phyloP scores from a whole-genome alignment of 1,140 invertebrate species.

The Ceratosolen fusciceps region DNA sequence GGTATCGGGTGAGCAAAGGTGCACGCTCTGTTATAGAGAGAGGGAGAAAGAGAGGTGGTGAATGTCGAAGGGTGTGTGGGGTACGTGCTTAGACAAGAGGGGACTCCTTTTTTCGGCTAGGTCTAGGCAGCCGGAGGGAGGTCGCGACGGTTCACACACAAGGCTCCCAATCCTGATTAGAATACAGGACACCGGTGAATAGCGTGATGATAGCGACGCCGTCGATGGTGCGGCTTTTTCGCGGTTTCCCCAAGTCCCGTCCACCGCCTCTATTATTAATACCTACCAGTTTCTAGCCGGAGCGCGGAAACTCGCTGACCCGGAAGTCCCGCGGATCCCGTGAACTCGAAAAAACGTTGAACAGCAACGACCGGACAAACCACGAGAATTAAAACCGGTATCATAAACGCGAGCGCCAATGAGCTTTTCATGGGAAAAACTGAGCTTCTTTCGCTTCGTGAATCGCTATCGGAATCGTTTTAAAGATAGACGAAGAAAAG shows the following conservation, averaged over 20 bases:
- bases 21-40: neutral
- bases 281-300: constrained; percentile 31
- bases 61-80: neutral
- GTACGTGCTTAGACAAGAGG: constrained; percentile 22
- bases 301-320: constrained; percentile 34
- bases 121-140: constrained; percentile 54
- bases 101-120: constrained; percentile 42
- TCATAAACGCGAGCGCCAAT: neutral
- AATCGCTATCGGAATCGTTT: constrained; percentile 14
- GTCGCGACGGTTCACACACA: constrained; percentile 68
- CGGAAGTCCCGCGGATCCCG: constrained; percentile 8
- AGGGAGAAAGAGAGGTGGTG: too few relatives aligned
- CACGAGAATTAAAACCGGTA: constrained; percentile 28
- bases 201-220: constrained; percentile 15
- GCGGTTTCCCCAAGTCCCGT: neutral
- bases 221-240: constrained; percentile 49
- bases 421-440: constrained; percentile 49
- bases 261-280: constrained; percentile 33
- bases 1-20: neutral
- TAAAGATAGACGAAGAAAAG: too few relatives aligned
- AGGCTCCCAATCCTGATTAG: constrained; percentile 69
- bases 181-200: constrained; percentile 58
- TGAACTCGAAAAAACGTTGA: neutral
- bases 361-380: neutral
- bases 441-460: neutral